These are phyloP conservation scores for Python bivittatus DNA, from an alignment of 2,113 vertebrate genomes.

Conservation along the genomic window DNA sequence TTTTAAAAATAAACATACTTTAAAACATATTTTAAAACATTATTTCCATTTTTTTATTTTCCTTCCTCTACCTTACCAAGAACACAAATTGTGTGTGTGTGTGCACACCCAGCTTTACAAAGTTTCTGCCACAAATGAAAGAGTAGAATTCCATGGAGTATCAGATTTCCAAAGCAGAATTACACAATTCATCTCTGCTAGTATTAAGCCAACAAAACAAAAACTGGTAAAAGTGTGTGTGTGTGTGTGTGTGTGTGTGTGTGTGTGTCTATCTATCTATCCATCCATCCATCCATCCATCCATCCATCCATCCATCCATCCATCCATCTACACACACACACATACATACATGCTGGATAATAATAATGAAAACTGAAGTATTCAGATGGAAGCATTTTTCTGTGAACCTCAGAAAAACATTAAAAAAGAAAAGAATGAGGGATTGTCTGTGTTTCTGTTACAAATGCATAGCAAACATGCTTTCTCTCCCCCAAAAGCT, in stretches of 20 bases:
- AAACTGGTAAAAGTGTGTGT: background rate
- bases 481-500: conserved; percentile 32
- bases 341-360: background rate
- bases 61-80: background rate
- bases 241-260: background rate
- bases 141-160: background rate
- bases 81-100: background rate
- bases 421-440: conserved; percentile 6
- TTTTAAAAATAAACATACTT: background rate
- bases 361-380: background rate
- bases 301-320: background rate
- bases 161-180: background rate
- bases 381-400: background rate
- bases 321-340: background rate
- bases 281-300: background rate
- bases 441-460: conserved; percentile 64
- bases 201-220: background rate
- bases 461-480: conserved; percentile 43
- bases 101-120: background rate
- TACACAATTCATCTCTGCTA: background rate
- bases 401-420: background rate
- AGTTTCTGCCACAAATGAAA: background rate
- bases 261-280: background rate
- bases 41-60: background rate
- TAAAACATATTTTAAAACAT: background rate